A percentile compares a stretch with the other conserved stretches of the same genome.
These are phyloP conservation scores for Pseudorectes ferrugineus DNA, from an alignment of 2,113 vertebrate genomes.

Conservation along the genomic window DNA sequence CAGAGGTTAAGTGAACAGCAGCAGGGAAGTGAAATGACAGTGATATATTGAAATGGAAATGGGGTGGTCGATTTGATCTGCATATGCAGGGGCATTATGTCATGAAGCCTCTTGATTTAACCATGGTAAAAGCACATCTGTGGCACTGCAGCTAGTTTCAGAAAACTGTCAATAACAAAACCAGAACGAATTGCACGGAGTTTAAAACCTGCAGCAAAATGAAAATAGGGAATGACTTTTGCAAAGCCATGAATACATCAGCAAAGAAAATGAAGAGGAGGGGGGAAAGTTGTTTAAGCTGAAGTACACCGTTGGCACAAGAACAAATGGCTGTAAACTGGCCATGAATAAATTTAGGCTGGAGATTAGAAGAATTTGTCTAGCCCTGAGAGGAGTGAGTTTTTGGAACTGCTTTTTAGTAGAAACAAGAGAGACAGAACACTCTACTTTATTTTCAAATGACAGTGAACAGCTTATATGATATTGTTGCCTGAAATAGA, in stretches of 20 bases:
- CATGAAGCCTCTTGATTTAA: not conserved
- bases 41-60: not conserved
- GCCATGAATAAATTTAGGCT: slow-evolving; percentile 15
- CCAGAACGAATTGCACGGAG: not conserved
- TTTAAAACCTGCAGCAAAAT: not conserved
- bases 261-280: not conserved
- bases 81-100: not conserved
- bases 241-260: not conserved
- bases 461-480: not conserved
- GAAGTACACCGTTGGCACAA: slow-evolving; percentile 27
- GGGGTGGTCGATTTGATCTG: not conserved
- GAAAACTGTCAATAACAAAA: not conserved
- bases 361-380: not conserved
- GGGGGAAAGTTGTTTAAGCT: not conserved
- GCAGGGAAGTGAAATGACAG: not conserved
- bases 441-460: not conserved
- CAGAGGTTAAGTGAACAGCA: not conserved
- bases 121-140: not conserved
- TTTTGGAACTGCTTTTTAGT: slow-evolving; percentile 23
- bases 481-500: slow-evolving; percentile 8
- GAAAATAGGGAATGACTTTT: not conserved
- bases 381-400: not conserved
- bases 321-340: slow-evolving; percentile 21
- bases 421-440: not conserved
- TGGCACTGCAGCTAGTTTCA: not conserved